phyloP scores from a whole-genome alignment of 1,140 invertebrate genomes.

The Drosophila obscura region DNA sequence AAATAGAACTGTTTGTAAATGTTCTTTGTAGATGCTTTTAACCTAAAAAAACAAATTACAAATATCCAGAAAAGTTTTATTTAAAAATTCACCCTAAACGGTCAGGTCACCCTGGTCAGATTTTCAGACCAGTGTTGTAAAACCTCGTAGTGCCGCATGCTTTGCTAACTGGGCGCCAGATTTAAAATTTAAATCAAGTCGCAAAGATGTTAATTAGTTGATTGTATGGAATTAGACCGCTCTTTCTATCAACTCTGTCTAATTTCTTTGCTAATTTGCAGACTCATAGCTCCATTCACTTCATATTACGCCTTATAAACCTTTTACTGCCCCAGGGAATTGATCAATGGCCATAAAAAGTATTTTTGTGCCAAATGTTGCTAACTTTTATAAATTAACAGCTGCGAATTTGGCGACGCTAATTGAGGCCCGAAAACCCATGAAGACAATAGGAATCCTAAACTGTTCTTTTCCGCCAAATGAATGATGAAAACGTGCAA shows the following conservation, averaged over 20 bases:
- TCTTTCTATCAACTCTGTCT: not conserved
- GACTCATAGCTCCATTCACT: slow-evolving; percentile 43
- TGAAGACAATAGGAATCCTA: slow-evolving; percentile 22
- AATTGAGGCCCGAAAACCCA: slow-evolving; percentile 53
- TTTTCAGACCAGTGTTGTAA: no score
- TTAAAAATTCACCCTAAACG: no score
- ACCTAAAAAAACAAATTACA: no score
- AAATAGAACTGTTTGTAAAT: no score
- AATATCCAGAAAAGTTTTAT: no score
- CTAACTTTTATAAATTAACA: slow-evolving; percentile 65
- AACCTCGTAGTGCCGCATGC: no score
- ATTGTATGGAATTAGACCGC: no score
- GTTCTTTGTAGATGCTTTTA: no score
- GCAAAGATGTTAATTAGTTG: no score
- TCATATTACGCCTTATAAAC: slow-evolving; percentile 39
- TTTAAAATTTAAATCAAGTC: no score
- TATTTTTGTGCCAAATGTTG: slow-evolving; percentile 51
- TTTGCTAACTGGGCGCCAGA: no score
- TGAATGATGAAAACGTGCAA: slow-evolving; percentile 15
- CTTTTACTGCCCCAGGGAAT: slow-evolving; percentile 11
- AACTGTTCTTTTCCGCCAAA: slow-evolving; percentile 17
- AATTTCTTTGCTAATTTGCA: slow-evolving; percentile 33
- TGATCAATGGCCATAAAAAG: slow-evolving; percentile 58
- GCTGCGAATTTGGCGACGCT: slow-evolving; percentile 30
- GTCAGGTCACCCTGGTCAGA: no score